Evolutionary conservation across 2,797 vertebrate species (phyloP).

Genomic region (Agapornis canus): DNA sequence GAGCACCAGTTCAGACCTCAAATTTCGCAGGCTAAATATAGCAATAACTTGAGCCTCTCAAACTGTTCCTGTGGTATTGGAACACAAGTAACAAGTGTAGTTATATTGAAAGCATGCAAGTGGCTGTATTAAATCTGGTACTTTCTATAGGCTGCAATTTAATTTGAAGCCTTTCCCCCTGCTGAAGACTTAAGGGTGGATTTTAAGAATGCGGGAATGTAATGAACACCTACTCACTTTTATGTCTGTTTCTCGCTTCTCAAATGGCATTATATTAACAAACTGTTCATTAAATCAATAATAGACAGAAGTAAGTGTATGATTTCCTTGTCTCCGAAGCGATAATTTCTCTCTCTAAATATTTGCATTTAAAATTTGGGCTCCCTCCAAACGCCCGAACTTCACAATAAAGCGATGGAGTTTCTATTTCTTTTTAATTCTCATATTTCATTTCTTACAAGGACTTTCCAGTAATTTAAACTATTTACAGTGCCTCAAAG

Average conservation of each 20-base stretch:
- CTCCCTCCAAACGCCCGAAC: constrained; percentile 40
- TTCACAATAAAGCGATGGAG: constrained; percentile 32
- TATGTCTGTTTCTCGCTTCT: neutral
- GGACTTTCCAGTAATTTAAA: constrained; percentile 75
- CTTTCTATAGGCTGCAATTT: neutral
- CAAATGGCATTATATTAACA: neutral
- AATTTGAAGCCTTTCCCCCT: neutral
- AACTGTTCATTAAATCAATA: constrained; percentile 48
- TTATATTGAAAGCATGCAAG: constrained; percentile 5
- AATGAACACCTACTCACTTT: constrained; percentile 1
- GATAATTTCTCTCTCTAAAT: constrained; percentile 65
- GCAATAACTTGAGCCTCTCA: neutral
- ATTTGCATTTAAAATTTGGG: constrained; percentile 71
- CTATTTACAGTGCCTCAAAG: constrained; percentile 72
- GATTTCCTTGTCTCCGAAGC: constrained; percentile 58
- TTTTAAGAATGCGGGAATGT: constrained; percentile 16
- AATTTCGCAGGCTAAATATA: constrained; percentile 46
- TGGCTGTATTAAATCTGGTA: neutral
- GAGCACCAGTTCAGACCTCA: constrained; percentile 28
- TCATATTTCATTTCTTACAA: constrained; percentile 71
- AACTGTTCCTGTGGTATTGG: neutral
- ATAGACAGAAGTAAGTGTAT: constrained; percentile 49
- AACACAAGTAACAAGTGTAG: constrained; percentile 49
- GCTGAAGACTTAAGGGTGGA: constrained; percentile 14
- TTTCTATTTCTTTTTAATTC: constrained; percentile 41